A percentile compares a stretch with the other conserved stretches of the same genome.
Evolutionary conservation across 92 coral and sea anemone species (phyloP).

Genomic region (Ricordea florida): DNA sequence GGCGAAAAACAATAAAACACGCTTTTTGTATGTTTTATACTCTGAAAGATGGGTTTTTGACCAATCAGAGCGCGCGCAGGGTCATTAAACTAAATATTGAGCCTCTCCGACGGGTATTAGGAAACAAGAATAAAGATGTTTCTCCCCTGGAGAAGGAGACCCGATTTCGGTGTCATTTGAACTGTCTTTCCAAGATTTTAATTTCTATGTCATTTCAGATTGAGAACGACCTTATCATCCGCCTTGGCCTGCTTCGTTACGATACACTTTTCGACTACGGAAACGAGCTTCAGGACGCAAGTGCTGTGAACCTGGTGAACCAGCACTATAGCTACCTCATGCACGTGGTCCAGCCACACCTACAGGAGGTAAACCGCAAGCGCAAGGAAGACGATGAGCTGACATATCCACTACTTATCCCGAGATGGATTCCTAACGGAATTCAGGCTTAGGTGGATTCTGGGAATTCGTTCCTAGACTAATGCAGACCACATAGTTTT

Average conservation of each 20-base stretch:
- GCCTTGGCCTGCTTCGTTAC: constrained; percentile 34
- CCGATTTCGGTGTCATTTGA: no score
- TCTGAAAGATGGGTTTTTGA: no score
- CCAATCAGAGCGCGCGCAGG: no score
- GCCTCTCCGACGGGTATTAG: no score
- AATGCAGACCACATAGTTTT: no score
- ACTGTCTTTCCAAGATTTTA: background rate
- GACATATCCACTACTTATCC: constrained; percentile 45
- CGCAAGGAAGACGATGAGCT: constrained; percentile 32
- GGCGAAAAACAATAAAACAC: no score
- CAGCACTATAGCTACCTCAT: constrained; percentile 19
- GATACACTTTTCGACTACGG: constrained; percentile 53
- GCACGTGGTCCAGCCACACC: background rate
- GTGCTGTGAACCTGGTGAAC: constrained; percentile 31
- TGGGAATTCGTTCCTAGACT: no score
- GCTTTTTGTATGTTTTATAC: no score
- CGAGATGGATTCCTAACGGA: constrained; percentile 50
- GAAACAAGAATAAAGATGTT: no score
- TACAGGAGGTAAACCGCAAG: constrained; percentile 13
- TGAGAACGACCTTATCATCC: constrained; percentile 11
- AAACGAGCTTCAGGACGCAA: constrained; percentile 7
- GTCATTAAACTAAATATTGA: no score
- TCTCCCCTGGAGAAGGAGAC: no score
- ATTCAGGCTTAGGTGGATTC: constrained; percentile 19
- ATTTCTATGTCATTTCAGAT: background rate